Evolutionary conservation across 2,888 invertebrate species (phyloP), one percentile per base, ranked within the genome.

Genomic region (Tuta absoluta): DNA sequence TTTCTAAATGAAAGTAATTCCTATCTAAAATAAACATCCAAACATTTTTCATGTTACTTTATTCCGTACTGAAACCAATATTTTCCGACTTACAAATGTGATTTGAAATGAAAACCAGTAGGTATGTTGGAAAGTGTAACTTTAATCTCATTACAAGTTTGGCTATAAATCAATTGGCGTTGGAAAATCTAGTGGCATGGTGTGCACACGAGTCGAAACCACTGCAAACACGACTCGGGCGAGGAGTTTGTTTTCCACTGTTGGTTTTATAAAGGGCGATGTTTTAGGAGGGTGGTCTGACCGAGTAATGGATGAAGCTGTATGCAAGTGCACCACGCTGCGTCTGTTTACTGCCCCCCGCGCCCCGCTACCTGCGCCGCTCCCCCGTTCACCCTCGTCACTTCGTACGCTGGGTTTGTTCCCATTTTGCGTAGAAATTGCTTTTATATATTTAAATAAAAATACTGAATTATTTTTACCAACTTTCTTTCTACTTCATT

Each of bases 111-210:
- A 68, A 68, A 67, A 68, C 69, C 70, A 69, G 76, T 78, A 75
- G 74, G 79, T 77, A 75, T 75, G 79, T 77, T 77, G 78, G 73
- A 74, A 79, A 80, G 75, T 81, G 79, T 82, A 86, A 85, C 82
- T 86, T 84, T 84, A 84, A 85, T 85, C 80, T 83, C 80, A 87
- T 89, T 88, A 87, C 76, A 89, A 89, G 85, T 88, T 89, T 78
- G 77, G 81, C 84, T 80, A 86, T 89, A 88, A 89, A 88, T 89
- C 86, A 86, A 84, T 82, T 82, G 79, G 75, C 71, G 77, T 76
- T 74, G 77, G 79, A 78, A 84, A 84, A 81, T 81, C 75, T 77
- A 75, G 75, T 69, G 71, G 33, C 33, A n/a, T 53, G 19, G 53
- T 53, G 53, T 53, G 53, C 53, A 53, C 53, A 19, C 53, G 8